Evolutionary conservation across 2,113 vertebrate genomes (phyloP), one percentile per base, ranked within the genome.

Genomic region (Balaeniceps rex): DNA sequence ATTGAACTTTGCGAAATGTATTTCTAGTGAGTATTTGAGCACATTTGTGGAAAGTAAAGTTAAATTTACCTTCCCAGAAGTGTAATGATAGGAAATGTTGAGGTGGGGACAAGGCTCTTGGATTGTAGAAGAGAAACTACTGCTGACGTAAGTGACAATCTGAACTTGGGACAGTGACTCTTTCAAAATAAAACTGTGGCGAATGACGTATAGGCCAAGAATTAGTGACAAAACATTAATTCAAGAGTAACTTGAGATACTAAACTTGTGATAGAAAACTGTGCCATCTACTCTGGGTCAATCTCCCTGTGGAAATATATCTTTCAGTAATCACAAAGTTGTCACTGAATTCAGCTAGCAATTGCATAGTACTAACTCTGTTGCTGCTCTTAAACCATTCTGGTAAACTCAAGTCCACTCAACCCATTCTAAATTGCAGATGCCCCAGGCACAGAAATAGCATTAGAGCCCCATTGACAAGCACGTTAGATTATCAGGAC

Each of bases 241-340:
- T 70, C 19, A 77, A 51, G 60, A 69, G 42, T 36, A 63, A 26
- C 26, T 66, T 55, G 29, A 87, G 47, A 60, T 51, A 40, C 33
- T 64, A 70, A 66, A 72, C 3, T 1, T 2, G 3, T 88, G 58
- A 19, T 24, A 68, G 69, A 78, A 88, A 76, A 79, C 22, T 28
- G 2, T 72, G 22, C 9, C 9, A 22, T 29, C 31, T 81, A 10
- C 10, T 60, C 28, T 81, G 7, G 6, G 46, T 69, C 31, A 71
- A 2, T 11, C 12, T 81, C 7, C 55, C 9, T 6, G 21, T 0
- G 0, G 57, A 89, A 89, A 85, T 36, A 25, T 4, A 8, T 21
- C 19, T 55, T 40, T 52, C 40, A 51, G 47, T 61, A 88, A 38
- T 34, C 38, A 46, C 58, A 57, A 78, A 84, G 22, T 47, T 87